Conservation (phyloP, 2,888 invertebrate genomes). For the Agrypnus murinus region DNA sequence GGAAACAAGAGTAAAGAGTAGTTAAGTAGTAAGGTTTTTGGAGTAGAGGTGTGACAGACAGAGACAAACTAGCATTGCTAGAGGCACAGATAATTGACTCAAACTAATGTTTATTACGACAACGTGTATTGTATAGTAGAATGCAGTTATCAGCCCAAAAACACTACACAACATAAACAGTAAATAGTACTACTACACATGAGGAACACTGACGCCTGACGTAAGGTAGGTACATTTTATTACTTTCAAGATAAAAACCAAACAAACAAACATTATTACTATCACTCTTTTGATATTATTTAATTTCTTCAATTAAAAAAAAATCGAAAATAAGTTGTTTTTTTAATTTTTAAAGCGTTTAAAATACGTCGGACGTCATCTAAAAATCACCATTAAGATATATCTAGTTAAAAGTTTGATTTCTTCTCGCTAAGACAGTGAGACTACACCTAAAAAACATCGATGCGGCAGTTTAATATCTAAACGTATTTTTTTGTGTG, state of each 20-base stretch:
- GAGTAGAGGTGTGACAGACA: slow-evolving; percentile 68
- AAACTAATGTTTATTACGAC: slow-evolving; percentile 74
- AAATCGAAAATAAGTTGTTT: background rate
- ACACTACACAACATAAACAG: slow-evolving; percentile 69
- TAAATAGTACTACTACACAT: slow-evolving; percentile 65
- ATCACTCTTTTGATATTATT: too few species aligned
- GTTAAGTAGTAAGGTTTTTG: slow-evolving; percentile 25
- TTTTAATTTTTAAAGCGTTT: slow-evolving; percentile 19
- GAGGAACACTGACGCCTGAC: slow-evolving; percentile 63
- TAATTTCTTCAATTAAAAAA: too few species aligned
- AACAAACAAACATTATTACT: too few species aligned
- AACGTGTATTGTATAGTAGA: slow-evolving; percentile 68
- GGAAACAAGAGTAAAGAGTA: slow-evolving; percentile 16
- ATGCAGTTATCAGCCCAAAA: slow-evolving; percentile 64
- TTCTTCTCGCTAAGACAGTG: slow-evolving; percentile 59
- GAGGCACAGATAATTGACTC: slow-evolving; percentile 80
- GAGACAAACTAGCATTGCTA: slow-evolving; percentile 71
- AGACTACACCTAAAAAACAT: slow-evolving; percentile 59
- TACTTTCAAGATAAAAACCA: too few species aligned
- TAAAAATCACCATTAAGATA: slow-evolving; percentile 60
- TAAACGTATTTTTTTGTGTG: slow-evolving; percentile 1
- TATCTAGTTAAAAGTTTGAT: slow-evolving; percentile 45
- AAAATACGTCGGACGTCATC: slow-evolving; percentile 56
- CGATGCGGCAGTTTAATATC: slow-evolving; percentile 54
- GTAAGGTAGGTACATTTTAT: too few species aligned